Conservation (phyloP, 2,888 invertebrate species). For the Octonoba sinensis region DNA sequence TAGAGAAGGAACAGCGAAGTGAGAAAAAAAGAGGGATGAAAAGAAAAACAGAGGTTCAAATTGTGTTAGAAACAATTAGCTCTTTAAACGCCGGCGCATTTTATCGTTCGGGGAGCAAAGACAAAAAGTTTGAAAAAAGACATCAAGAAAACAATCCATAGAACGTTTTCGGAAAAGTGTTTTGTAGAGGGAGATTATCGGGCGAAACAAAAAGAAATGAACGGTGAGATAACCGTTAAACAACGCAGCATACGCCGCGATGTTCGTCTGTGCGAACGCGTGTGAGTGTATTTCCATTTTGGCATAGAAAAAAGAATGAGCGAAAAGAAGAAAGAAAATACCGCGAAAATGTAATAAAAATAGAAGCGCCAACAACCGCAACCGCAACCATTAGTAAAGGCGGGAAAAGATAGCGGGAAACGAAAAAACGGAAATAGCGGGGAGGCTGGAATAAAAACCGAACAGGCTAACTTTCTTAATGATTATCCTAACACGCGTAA, state of each 20-base stretch:
- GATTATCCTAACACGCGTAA: constrained; percentile 60
- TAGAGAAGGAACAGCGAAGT: neutral
- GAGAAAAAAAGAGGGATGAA: neutral
- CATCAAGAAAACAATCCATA: constrained; percentile 14
- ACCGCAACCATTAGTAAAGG: constrained; percentile 48
- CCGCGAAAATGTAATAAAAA: constrained; percentile 17
- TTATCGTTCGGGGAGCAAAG: constrained; percentile 10
- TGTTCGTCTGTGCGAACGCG: neutral
- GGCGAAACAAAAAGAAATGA: constrained; percentile 13
- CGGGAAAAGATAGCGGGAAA: constrained; percentile 17
- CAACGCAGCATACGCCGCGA: constrained; percentile 11
- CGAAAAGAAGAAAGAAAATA: neutral
- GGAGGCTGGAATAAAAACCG: constrained; percentile 8
- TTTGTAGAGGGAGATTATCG: constrained; percentile 42
- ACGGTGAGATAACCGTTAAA: constrained; percentile 17
- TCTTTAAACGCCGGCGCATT: constrained; percentile 15
- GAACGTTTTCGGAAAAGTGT: constrained; percentile 38
- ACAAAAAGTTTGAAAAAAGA: constrained; percentile 34
- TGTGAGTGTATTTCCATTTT: neutral
- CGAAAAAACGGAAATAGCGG: constrained; percentile 54
- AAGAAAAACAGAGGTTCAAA: constrained; percentile 22
- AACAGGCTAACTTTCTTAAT: constrained; percentile 56
- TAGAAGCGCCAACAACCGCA: constrained; percentile 15
- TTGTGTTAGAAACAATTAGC: constrained; percentile 55
- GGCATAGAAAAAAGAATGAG: constrained; percentile 1